A percentile compares a stretch with the other conserved stretches of the same genome.
Evolutionary conservation across 2,797 vertebrate species (phyloP).

Genomic region (Urophycis tenuis): DNA sequence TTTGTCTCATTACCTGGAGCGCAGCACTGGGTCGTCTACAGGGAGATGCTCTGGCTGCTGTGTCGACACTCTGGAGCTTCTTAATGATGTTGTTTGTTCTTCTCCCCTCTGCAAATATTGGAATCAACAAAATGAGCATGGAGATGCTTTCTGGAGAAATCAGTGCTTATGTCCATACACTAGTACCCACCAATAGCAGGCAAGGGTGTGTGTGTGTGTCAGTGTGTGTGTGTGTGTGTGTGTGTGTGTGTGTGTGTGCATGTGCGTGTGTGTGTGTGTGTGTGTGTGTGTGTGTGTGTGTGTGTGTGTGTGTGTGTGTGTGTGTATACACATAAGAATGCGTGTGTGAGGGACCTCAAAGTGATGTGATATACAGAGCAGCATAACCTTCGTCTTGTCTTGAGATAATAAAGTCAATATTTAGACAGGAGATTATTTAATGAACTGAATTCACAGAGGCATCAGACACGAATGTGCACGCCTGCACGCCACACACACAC

Average conservation of each 20-base stretch:
- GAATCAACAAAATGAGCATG: slow-evolving; percentile 49
- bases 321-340: background rate
- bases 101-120: slow-evolving; percentile 37
- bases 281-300: background rate
- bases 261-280: too few species aligned
- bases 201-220: background rate
- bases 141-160: slow-evolving; percentile 28
- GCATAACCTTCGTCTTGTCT: too few species aligned
- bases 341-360: background rate
- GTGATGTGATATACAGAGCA: too few species aligned
- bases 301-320: background rate
- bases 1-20: slow-evolving; percentile 63
- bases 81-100: slow-evolving; percentile 64
- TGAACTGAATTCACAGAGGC: slow-evolving; percentile 50
- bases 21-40: background rate
- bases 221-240: background rate
- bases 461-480: slow-evolving; percentile 11
- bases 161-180: background rate
- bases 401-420: slow-evolving; percentile 48
- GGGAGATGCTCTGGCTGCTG: slow-evolving; percentile 51
- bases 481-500: background rate
- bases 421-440: slow-evolving; percentile 59
- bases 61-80: slow-evolving; percentile 55
- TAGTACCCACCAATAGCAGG: background rate
- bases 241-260: background rate